Evolutionary conservation across 37 sponge, comb jelly and placozoan species (phyloP), one percentile per base, ranked within the genome.

Genomic region (Diacarnus erythraeanus): DNA sequence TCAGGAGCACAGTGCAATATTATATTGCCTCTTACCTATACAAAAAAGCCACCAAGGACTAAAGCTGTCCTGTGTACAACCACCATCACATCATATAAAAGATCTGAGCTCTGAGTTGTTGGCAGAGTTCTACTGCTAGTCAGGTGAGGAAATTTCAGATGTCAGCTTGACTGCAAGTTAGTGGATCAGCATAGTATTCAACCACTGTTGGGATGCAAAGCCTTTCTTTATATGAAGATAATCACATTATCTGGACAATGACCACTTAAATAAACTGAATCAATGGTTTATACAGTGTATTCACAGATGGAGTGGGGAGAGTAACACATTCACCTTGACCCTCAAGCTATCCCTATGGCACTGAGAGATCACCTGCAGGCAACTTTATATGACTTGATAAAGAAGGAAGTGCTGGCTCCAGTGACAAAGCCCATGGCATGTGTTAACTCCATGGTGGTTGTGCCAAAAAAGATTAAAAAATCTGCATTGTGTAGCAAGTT

Each of bases 381-480:
- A n/a, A 80, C 71, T 26, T 73, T 90, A 22, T 71, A 90, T 12
- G 57, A 78, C 39, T 58, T 90, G 64, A 76, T 41, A 40, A 38
- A 74, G 36, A 72, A 69, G 38, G 71, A 74, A 81, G 69, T 88
- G 0, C 17, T 88, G 20, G 64, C 77, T 2, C 71, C 83, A 39
- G 89, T 88, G 70, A 63, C 76, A 2, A 27, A 75, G 58, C 86
- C 91, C 34, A 90, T 77, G 3, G 57, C 81, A 18, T 90, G 91
- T 86, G 75, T 89, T 4, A 83, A 54, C 67, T 83, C 76, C 21
- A 21, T 89, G 69, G 90, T 89, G 6, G 56, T 58, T 29, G 80
- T 84, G 9, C n/a, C n/a, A n/a, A n/a, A n/a, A n/a, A n/a, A n/a
- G n/a, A n/a, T n/a, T n/a, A n/a, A n/a, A n/a, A n/a, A n/a, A n/a